These are phyloP conservation scores for Daphoenositta chrysoptera DNA, from an alignment of 2,113 vertebrate genomes.

Conservation along the genomic window DNA sequence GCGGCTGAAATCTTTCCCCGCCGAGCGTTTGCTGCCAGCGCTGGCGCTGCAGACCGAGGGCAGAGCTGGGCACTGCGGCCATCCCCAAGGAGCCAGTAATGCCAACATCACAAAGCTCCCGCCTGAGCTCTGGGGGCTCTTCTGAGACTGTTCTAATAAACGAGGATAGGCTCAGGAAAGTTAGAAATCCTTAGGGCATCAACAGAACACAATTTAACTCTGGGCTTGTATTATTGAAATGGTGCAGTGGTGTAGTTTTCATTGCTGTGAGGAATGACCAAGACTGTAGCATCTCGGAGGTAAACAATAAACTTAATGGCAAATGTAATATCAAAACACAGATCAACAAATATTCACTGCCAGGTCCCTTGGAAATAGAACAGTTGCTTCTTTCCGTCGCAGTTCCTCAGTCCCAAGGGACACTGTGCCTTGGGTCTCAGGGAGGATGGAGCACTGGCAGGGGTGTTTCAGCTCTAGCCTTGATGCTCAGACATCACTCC, in stretches of 20 bases:
- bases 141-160: background rate
- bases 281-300: background rate
- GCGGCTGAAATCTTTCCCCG: no score
- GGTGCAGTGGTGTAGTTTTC: background rate
- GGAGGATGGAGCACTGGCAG: background rate
- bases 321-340: background rate
- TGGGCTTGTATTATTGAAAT: background rate
- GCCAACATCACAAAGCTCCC: background rate
- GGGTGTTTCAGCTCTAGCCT: accelerated
- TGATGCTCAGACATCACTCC: no score
- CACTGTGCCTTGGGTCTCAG: accelerated
- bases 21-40: background rate
- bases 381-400: accelerated
- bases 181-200: background rate
- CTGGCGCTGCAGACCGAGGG: background rate
- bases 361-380: background rate
- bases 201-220: background rate
- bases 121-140: background rate
- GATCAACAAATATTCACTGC: background rate
- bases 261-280: background rate
- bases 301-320: background rate
- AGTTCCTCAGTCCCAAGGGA: background rate
- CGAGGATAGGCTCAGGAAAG: background rate
- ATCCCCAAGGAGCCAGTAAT: no score
- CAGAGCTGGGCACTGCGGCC: background rate